A percentile compares a stretch with the other conserved stretches of the same genome.
Evolutionary conservation across 2,888 invertebrate species (phyloP).

Genomic region (Chrysina gloriosa): DNA sequence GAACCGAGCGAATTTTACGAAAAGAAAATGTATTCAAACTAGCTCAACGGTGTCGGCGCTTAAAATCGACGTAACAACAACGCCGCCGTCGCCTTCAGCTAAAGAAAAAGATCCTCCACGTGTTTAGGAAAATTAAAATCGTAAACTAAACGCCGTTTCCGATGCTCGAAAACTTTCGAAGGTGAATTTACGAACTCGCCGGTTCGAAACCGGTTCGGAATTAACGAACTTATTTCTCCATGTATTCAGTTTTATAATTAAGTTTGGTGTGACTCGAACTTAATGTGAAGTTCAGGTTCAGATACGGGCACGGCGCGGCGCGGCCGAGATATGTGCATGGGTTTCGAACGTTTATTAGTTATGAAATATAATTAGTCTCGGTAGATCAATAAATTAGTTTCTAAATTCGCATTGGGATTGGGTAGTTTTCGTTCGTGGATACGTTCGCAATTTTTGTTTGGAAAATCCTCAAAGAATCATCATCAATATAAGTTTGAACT

Average conservation of each 20-base stretch:
- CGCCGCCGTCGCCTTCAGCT: no score
- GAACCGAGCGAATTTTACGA: no score
- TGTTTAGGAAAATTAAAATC: conserved; percentile 4
- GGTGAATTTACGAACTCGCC: background rate
- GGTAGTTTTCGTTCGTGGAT: no score
- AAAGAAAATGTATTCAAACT: no score
- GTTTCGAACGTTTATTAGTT: background rate
- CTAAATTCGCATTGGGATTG: no score
- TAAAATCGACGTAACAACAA: no score
- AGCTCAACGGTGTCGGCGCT: no score
- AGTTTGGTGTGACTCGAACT: conserved; percentile 7
- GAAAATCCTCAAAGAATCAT: no score
- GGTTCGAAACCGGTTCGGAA: conserved; percentile 5
- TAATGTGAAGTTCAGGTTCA: background rate
- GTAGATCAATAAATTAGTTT: background rate
- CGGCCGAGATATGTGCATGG: background rate
- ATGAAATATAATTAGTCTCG: background rate
- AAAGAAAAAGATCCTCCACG: no score
- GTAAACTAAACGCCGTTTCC: background rate
- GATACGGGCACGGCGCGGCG: background rate
- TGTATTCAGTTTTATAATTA: conserved; percentile 17
- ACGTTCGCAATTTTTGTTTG: no score
- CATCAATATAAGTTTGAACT: no score
- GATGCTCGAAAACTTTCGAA: conserved; percentile 8
- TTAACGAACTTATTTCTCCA: conserved; percentile 3